Percentiles rank a stretch among this genome's conserved stretches.
Evolutionary conservation across 2,113 vertebrate species (phyloP).

Genomic region (Argyrosomus japonicus): DNA sequence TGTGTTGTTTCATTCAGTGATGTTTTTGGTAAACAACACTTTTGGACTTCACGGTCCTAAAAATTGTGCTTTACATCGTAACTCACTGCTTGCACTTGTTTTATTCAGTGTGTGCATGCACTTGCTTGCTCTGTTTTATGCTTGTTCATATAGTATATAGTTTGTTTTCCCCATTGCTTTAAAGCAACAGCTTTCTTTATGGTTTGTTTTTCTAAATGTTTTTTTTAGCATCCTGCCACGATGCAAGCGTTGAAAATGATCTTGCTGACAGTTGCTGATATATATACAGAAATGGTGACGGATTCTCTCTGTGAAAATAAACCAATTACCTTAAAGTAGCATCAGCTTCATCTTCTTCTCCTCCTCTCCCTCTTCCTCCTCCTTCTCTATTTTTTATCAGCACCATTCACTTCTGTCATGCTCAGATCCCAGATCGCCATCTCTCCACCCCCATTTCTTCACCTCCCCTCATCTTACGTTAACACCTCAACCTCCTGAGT

Average conservation of each 20-base stretch:
- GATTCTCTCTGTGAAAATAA: slow-evolving; percentile 69
- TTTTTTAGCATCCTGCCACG: slow-evolving; percentile 28
- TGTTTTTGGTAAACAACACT: not conserved
- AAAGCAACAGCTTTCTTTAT: slow-evolving; percentile 5
- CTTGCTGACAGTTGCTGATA: slow-evolving; percentile 45
- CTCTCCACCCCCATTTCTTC: slow-evolving; percentile 25
- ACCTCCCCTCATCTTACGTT: slow-evolving; percentile 61
- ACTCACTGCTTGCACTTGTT: not conserved
- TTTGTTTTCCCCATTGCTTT: slow-evolving; percentile 11
- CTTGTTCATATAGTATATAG: not conserved
- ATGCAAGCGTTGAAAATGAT: slow-evolving; percentile 56
- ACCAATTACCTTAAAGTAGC: slow-evolving; percentile 69
- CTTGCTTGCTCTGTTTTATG: not conserved
- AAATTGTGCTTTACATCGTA: not conserved
- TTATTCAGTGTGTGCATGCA: not conserved
- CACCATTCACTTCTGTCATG: slow-evolving; percentile 48
- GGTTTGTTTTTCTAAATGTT: slow-evolving; percentile 7
- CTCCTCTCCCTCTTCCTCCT: slow-evolving; percentile 21
- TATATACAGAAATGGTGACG: slow-evolving; percentile 60
- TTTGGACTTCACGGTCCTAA: not conserved
- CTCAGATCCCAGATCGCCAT: slow-evolving; percentile 51
- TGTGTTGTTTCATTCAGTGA: not conserved
- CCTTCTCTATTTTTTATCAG: slow-evolving; percentile 61
- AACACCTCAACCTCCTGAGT: slow-evolving; percentile 69
- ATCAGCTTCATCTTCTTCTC: slow-evolving; percentile 56